Evolutionary conservation across 2,113 vertebrate species (phyloP).

Genomic region (Rutilus rutilus): DNA sequence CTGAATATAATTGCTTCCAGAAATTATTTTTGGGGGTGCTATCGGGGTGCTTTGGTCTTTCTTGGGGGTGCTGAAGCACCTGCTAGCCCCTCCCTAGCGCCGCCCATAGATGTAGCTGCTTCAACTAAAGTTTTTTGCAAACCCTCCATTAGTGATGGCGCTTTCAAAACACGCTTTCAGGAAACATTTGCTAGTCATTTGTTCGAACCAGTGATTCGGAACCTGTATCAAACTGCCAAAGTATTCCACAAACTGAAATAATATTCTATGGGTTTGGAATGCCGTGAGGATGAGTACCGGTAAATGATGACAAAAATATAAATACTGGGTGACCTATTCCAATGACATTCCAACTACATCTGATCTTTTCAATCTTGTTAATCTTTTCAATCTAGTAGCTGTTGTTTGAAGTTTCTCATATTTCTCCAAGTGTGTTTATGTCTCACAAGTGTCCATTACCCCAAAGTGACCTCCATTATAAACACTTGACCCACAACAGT

Average conservation of each 20-base stretch:
- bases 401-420: background rate
- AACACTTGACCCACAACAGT: background rate
- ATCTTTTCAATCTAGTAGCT: background rate
- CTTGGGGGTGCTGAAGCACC: no score
- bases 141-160: no score
- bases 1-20: no score
- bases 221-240: no score
- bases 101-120: no score
- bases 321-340: background rate
- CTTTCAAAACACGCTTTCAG: no score
- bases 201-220: no score
- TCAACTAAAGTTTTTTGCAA: no score
- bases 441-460: constrained; percentile 18
- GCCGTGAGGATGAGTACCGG: background rate
- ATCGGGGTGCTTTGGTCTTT: no score
- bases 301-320: background rate
- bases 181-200: no score
- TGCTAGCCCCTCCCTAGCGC: no score
- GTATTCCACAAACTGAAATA: background rate
- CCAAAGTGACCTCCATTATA: background rate
- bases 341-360: background rate
- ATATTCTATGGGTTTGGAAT: background rate
- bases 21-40: no score
- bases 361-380: background rate
- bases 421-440: constrained; percentile 5